These are phyloP conservation scores for Bufo gargarizans DNA, from an alignment of 2,113 vertebrate species.

Conservation along the genomic window DNA sequence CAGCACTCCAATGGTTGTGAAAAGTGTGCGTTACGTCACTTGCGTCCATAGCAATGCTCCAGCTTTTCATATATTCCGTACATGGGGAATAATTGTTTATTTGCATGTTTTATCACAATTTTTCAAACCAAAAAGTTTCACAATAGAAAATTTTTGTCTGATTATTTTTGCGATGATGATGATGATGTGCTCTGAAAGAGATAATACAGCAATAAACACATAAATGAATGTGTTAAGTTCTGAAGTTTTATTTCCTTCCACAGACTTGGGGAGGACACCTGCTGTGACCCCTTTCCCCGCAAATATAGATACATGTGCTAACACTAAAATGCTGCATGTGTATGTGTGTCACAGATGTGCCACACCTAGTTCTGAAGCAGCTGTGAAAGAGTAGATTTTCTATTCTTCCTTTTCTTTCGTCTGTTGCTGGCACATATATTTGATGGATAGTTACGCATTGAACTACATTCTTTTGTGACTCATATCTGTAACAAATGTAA, in stretches of 20 bases:
- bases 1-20: too few species aligned
- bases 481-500: too few species aligned
- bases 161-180: neutral
- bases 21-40: too few species aligned
- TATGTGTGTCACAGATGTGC: slow-evolving; percentile 18
- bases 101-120: too few species aligned
- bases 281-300: neutral
- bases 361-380: neutral
- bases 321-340: neutral
- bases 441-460: too few species aligned
- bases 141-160: neutral
- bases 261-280: slow-evolving; percentile 21
- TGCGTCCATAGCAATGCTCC: too few species aligned
- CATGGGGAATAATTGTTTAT: too few species aligned
- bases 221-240: neutral
- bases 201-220: neutral
- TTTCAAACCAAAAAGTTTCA: neutral
- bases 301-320: neutral
- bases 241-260: slow-evolving; percentile 14
- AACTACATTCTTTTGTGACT: too few species aligned
- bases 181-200: too few species aligned
- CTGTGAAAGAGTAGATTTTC: neutral
- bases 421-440: neutral
- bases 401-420: neutral
- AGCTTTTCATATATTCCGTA: too few species aligned